Base-by-base conservation (phyloP, 2,797 vertebrate species). In the Helicolenus hilgendorfi region DNA sequence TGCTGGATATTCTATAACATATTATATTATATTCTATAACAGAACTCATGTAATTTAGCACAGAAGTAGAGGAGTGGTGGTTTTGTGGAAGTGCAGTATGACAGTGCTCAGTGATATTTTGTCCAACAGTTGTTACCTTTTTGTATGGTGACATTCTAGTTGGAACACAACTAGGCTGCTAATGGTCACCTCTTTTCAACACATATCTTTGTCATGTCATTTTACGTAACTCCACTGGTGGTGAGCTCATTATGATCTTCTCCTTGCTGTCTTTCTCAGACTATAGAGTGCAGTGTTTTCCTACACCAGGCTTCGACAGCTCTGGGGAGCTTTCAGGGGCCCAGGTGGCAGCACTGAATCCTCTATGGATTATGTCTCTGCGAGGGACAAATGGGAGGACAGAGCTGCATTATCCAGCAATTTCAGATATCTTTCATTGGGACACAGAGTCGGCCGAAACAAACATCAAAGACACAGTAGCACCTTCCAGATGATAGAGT, bases 281-380 rank as follows among this genome's bases (percentile, higher is more conserved):
- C 85, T 73, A 38, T 36, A 18, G 63, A 83, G 53, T 27, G 29
- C 64, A 68, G 45, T 72, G 60, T 77, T 65, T 71, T 73, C 35
- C 27, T 45, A 11, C 13, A 74, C 9, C 15, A 4, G 75, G 58
- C 59, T 79, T 74, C 9, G 4, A 15, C 68, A 77, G 79, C 72
- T 81, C 81, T 63, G 55, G 56, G 83, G 60, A 74, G 35, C 49
- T 68, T 82, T 85, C 68, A 80, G 68, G 49, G 87, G 60, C 70
- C 74, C 53, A 58, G 64, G 72, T 70, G 72, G 74, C 72, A 58
- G 53, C 72, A 26, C 33, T 68, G 72, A 85, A 69, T 89, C 83
- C 83, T 81, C 60, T 63, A 70, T 76, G 71, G 82, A 91, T 84
- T 85, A 72, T 41, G 49, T 84, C 77, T 81, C 67, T 41, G 49